phyloP scores from a whole-genome alignment of 2,797 vertebrate species.

The Delichon dasypus region DNA sequence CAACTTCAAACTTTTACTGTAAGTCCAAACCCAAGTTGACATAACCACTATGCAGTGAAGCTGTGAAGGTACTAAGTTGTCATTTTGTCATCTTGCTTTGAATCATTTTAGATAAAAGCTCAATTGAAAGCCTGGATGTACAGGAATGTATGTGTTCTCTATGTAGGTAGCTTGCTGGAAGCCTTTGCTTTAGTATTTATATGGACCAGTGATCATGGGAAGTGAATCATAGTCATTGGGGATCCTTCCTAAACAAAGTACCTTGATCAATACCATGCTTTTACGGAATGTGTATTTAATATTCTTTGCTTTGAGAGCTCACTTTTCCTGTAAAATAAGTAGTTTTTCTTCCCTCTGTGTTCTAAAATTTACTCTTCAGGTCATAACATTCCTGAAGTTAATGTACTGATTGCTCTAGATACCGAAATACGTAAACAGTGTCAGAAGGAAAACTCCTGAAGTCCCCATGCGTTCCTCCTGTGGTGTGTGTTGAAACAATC shows the following conservation, averaged over 20 bases:
- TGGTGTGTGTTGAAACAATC: neutral
- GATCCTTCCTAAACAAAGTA: neutral
- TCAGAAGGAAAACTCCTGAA: neutral
- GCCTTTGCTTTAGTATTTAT: neutral
- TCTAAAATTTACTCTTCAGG: neutral
- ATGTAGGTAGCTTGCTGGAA: neutral
- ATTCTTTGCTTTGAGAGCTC: neutral
- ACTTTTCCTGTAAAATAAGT: neutral
- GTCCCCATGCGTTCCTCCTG: neutral
- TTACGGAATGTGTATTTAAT: neutral
- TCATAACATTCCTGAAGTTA: neutral
- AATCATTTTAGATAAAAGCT: neutral
- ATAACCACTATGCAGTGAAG: neutral
- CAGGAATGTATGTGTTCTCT: neutral
- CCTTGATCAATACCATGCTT: neutral
- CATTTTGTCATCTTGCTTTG: neutral
- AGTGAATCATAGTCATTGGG: neutral
- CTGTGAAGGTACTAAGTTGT: neutral
- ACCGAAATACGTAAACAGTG: neutral
- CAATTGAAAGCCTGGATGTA: neutral
- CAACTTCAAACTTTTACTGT: neutral
- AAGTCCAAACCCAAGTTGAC: neutral
- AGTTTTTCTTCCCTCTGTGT: neutral
- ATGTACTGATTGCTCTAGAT: neutral
- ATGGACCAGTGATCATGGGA: neutral